Percentiles rank a stretch among this genome's conserved stretches.
Evolutionary conservation across 1,140 invertebrate species (phyloP).

Genomic region (Pachypsylla venusta): DNA sequence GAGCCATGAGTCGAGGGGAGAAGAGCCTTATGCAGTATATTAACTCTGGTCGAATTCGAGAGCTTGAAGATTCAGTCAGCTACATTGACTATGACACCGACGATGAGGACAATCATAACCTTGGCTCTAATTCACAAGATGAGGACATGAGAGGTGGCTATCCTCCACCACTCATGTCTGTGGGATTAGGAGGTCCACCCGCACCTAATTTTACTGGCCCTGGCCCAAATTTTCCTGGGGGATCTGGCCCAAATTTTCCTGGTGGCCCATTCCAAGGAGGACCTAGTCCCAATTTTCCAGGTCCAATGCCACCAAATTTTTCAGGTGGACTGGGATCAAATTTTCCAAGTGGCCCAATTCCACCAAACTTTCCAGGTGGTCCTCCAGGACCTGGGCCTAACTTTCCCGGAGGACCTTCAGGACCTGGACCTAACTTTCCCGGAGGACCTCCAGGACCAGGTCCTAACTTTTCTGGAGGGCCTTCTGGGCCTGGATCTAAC

Average conservation of each 20-base stretch:
- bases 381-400: background rate
- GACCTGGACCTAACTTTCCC: conserved; percentile 1
- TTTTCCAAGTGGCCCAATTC: background rate
- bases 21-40: conserved; percentile 58
- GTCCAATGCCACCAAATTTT: background rate
- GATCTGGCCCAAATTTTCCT: background rate
- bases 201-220: background rate
- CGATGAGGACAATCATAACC: conserved; percentile 6
- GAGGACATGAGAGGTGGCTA: conserved; percentile 5
- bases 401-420: background rate
- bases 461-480: background rate
- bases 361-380: background rate
- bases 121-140: conserved; percentile 2
- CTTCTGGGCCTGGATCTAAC: background rate
- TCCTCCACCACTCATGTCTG: background rate
- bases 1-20: conserved; percentile 54
- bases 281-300: background rate
- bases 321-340: background rate
- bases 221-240: background rate
- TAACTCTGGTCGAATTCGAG: conserved; percentile 58
- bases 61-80: conserved; percentile 54
- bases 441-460: background rate
- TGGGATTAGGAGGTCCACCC: background rate
- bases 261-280: background rate
- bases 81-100: conserved; percentile 19